Percentiles rank a stretch among this genome's conserved stretches.
Conservation (phyloP, 2,797 vertebrate species). For the Tenualosa thibaudeaui region DNA sequence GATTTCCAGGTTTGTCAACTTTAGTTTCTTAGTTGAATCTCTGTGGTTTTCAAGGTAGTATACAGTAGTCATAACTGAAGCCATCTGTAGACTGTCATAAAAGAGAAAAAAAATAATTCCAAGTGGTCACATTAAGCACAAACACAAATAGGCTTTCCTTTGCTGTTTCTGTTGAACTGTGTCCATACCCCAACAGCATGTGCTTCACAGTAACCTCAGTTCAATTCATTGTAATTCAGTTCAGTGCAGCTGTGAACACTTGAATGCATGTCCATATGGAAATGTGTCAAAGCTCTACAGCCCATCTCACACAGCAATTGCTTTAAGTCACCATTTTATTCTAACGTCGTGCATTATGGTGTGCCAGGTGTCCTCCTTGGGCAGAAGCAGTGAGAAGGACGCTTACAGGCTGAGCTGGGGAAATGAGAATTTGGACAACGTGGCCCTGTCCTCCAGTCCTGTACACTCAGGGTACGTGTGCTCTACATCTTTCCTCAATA, state of each 20-base stretch:
- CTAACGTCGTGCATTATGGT: background rate
- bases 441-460: conserved; percentile 92
- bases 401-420: conserved; percentile 90
- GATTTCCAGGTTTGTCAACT: no score
- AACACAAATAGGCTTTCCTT: no score
- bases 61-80: background rate
- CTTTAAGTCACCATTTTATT: background rate
- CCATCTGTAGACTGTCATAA: no score
- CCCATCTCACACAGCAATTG: background rate
- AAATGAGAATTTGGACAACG: conserved; percentile 92
- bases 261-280: no score
- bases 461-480: conserved; percentile 92
- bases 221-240: no score
- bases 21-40: background rate
- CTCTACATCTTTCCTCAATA: background rate
- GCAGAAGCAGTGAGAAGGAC: conserved; percentile 86
- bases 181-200: background rate
- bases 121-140: no score
- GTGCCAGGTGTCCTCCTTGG: conserved; percentile 78
- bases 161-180: background rate
- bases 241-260: no score
- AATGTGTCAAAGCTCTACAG: background rate
- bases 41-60: background rate
- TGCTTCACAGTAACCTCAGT: background rate
- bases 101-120: no score